These are phyloP conservation scores for Bos indicus DNA, from an alignment of 2,113 vertebrate species.

Conservation along the genomic window DNA sequence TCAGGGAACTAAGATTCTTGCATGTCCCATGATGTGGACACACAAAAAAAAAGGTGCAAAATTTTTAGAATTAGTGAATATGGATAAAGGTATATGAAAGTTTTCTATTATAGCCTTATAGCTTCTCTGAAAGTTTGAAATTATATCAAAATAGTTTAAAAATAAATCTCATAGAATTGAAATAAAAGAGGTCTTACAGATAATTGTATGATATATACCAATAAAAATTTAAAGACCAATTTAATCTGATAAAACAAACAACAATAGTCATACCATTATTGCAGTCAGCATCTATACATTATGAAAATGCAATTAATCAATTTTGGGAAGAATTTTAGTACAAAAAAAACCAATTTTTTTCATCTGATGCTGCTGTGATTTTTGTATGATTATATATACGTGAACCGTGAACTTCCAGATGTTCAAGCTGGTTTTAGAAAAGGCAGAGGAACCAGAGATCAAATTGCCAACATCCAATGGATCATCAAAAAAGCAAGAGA, in stretches of 20 bases:
- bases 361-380: not conserved
- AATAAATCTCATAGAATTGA: not conserved
- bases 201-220: not conserved
- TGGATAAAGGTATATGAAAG: not conserved
- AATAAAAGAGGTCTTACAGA: not conserved
- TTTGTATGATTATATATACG: not conserved
- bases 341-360: not conserved
- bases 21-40: not conserved
- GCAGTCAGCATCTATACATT: not conserved
- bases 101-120: not conserved
- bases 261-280: not conserved
- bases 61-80: not conserved
- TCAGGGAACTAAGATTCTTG: not conserved
- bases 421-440: too few species aligned
- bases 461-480: too few species aligned
- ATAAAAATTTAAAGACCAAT: not conserved
- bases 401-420: too few species aligned
- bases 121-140: constrained; percentile 13
- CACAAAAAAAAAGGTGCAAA: not conserved
- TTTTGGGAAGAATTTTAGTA: not conserved
- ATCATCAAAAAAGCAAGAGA: too few species aligned
- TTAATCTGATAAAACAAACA: not conserved
- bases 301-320: not conserved
- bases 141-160: not conserved
- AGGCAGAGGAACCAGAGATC: too few species aligned